phyloP scores from a whole-genome alignment of 1,140 invertebrate genomes.

The Campoletis sonorensis region DNA sequence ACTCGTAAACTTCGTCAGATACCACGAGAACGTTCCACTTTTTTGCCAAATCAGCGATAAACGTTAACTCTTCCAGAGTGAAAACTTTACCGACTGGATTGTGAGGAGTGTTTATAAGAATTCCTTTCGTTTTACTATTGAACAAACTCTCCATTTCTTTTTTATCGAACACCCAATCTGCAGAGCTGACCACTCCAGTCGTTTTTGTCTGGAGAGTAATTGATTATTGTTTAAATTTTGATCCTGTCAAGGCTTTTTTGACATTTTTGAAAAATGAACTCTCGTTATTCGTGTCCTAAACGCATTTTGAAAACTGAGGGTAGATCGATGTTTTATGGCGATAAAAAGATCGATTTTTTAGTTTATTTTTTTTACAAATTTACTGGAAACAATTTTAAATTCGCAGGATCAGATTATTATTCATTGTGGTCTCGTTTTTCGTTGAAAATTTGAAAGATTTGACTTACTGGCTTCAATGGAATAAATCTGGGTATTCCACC shows the following conservation, averaged over 20 bases:
- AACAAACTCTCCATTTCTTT: conserved; percentile 91
- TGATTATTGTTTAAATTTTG: background rate
- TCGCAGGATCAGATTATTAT: too few species aligned
- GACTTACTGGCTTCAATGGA: conserved; percentile 87
- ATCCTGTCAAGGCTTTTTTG: background rate
- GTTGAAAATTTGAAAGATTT: too few species aligned
- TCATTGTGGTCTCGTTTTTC: too few species aligned
- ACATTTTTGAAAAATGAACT: too few species aligned
- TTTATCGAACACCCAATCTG: conserved; percentile 93
- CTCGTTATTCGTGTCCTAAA: too few species aligned
- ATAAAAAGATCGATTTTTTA: too few species aligned
- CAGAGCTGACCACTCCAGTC: conserved; percentile 79
- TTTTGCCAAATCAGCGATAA: conserved; percentile 92
- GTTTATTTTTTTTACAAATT: too few species aligned
- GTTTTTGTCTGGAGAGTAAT: conserved; percentile 70
- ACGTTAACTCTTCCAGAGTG: conserved; percentile 82
- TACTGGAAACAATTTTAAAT: too few species aligned
- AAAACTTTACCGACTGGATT: conserved; percentile 97
- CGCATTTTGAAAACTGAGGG: too few species aligned
- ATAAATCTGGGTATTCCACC: conserved; percentile 93
- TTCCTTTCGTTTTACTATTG: conserved; percentile 93
- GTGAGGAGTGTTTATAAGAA: conserved; percentile 97
- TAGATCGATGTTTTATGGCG: too few species aligned
- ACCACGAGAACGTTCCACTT: conserved; percentile 95
- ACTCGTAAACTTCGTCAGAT: conserved; percentile 99